phyloP scores from a whole-genome alignment of 2,113 vertebrate genomes.

The Smithornis capensis region DNA sequence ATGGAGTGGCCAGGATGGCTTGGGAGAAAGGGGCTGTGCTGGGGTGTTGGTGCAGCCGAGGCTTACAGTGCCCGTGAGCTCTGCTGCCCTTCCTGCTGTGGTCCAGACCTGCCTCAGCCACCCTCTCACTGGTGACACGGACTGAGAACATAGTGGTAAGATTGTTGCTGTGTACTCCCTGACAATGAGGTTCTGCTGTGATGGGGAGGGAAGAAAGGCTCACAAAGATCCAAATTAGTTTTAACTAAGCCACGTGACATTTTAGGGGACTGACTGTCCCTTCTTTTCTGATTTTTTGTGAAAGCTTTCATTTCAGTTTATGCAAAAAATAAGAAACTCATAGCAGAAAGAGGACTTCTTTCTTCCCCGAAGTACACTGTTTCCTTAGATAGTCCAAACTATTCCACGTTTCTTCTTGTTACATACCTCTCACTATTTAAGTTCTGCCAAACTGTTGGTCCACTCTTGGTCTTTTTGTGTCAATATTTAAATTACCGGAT shows the following conservation, averaged over 20 bases:
- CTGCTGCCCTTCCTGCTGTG: neutral
- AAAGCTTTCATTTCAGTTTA: neutral
- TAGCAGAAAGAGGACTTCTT: neutral
- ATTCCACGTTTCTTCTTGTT: neutral
- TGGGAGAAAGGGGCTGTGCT: neutral
- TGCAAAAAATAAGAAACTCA: neutral
- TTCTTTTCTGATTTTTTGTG: neutral
- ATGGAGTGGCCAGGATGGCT: neutral
- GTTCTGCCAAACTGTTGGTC: neutral
- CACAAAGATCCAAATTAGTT: neutral
- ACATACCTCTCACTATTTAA: neutral
- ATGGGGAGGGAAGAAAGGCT: neutral
- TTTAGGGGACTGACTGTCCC: neutral
- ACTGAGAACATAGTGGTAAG: neutral
- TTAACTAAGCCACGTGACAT: neutral
- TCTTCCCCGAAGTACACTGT: neutral
- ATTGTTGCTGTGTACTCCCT: neutral
- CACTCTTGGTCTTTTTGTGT: neutral
- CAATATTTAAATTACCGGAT: neutral
- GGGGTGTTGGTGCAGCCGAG: neutral
- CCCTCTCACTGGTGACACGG: neutral
- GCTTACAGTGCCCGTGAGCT: neutral
- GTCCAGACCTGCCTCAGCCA: neutral
- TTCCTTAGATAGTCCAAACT: neutral
- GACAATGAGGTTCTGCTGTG: neutral